These are phyloP conservation scores for Epizoanthus scotinus DNA, from an alignment of 92 coral and sea anemone genomes.

Conservation along the genomic window DNA sequence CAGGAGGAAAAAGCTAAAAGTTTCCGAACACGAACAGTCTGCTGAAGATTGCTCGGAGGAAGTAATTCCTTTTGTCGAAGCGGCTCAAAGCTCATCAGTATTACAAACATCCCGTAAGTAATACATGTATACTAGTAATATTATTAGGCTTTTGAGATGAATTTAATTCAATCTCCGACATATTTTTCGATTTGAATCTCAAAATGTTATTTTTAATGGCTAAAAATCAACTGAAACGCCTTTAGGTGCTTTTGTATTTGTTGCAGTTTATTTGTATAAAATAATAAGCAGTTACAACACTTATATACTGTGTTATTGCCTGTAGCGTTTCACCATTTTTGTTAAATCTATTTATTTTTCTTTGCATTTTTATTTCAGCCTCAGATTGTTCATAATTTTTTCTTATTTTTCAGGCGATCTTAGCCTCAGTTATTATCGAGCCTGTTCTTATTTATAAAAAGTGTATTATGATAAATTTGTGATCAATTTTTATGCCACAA, in stretches of 20 bases:
- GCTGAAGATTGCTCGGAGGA: background rate
- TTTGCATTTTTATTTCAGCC: too few relatives aligned
- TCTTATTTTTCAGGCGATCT: too few relatives aligned
- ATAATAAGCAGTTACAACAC: too few relatives aligned
- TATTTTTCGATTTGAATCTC: background rate
- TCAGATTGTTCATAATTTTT: too few relatives aligned
- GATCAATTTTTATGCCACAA: background rate
- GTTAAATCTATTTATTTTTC: background rate
- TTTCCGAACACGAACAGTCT: background rate
- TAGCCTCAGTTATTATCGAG: background rate
- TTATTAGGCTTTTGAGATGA: background rate
- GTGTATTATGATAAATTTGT: background rate
- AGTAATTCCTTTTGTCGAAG: background rate
- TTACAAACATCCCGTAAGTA: background rate
- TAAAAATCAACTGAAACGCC: too few relatives aligned
- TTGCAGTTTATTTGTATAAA: too few relatives aligned
- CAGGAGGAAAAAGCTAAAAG: conserved; percentile 9
- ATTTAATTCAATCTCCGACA: background rate
- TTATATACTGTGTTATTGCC: background rate
- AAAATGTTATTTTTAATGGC: background rate
- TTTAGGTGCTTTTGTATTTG: too few relatives aligned
- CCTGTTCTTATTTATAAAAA: background rate
- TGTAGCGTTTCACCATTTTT: background rate
- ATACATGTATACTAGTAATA: background rate
- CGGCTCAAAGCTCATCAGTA: conserved; percentile 1